These are phyloP conservation scores for Pogonomyrmex barbatus DNA, from an alignment of 1,140 invertebrate species.

Conservation along the genomic window DNA sequence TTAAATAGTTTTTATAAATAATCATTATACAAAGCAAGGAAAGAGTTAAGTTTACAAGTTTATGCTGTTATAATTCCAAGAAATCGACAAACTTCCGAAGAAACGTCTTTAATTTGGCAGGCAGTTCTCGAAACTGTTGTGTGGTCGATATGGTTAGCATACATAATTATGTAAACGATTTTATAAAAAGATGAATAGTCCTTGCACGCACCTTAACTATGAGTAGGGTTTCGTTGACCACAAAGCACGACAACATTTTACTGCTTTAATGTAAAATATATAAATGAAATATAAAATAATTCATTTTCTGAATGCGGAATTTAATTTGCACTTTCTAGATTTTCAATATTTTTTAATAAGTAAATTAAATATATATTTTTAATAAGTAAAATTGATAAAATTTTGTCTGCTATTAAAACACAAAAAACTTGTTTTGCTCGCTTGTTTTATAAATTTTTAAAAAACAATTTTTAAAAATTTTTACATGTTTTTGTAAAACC, in stretches of 20 bases:
- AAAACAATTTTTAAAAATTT: not conserved
- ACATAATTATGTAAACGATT: not conserved
- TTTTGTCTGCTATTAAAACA: not conserved
- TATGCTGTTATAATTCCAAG: not conserved
- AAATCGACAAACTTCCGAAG: not conserved
- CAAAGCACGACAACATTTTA: slow-evolving; percentile 5
- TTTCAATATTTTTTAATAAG: slow-evolving; percentile 1
- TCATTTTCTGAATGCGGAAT: slow-evolving; percentile 1
- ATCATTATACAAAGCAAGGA: not conserved
- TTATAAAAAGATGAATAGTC: slow-evolving; percentile 22
- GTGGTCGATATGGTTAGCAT: not conserved
- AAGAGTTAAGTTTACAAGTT: slow-evolving; percentile 10
- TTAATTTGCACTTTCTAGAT: not conserved
- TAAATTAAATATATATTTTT: not conserved
- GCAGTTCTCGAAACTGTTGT: too few relatives aligned
- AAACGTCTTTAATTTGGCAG: not conserved
- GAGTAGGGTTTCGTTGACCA: not conserved
- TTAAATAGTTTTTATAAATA: not conserved
- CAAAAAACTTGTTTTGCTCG: not conserved
- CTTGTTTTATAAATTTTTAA: not conserved
- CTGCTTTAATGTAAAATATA: not conserved
- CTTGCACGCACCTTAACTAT: not conserved
- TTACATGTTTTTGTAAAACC: too few relatives aligned
- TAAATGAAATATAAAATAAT: slow-evolving; percentile 1
- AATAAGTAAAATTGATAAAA: slow-evolving; percentile 14